Evolutionary conservation across 2,797 vertebrate genomes (phyloP).

Genomic region (Enteromius argenteus): DNA sequence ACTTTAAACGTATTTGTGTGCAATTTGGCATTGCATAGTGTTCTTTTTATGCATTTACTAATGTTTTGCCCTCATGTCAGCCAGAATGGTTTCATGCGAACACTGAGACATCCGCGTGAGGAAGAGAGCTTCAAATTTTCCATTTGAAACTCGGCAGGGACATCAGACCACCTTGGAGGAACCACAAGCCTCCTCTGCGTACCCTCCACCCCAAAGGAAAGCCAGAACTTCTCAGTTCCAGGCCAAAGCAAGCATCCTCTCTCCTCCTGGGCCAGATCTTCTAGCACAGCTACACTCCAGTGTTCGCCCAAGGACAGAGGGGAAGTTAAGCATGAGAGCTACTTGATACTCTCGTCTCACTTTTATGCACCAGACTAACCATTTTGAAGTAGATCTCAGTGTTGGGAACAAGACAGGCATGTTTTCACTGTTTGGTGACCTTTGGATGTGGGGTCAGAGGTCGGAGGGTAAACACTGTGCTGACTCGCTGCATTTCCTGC

Average conservation of each 20-base stretch:
- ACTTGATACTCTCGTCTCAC: slow-evolving; percentile 18
- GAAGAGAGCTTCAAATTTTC: slow-evolving; percentile 55
- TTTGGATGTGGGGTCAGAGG: slow-evolving; percentile 27
- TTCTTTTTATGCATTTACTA: not conserved
- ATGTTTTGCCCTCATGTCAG: slow-evolving; percentile 2
- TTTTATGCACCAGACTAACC: slow-evolving; percentile 24
- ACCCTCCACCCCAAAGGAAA: slow-evolving; percentile 56
- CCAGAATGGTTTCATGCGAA: not conserved
- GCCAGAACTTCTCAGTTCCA: slow-evolving; percentile 60
- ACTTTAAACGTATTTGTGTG: not conserved
- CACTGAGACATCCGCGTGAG: slow-evolving; percentile 22
- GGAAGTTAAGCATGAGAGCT: slow-evolving; percentile 42
- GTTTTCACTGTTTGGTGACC: slow-evolving; percentile 36
- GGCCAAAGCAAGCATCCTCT: slow-evolving; percentile 64
- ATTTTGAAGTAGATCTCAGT: slow-evolving; percentile 24
- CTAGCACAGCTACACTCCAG: slow-evolving; percentile 43
- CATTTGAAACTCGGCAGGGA: slow-evolving; percentile 55
- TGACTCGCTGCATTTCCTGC: slow-evolving; percentile 45
- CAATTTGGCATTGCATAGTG: slow-evolving; percentile 4
- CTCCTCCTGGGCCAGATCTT: slow-evolving; percentile 56
- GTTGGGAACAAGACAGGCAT: slow-evolving; percentile 20
- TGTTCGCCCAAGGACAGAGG: slow-evolving; percentile 58
- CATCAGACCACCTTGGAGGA: slow-evolving; percentile 62
- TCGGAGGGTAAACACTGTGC: slow-evolving; percentile 46
- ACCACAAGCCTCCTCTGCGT: slow-evolving; percentile 53